These are phyloP conservation scores for Siderastrea siderea DNA, from an alignment of 92 coral and sea anemone genomes.

Conservation along the genomic window DNA sequence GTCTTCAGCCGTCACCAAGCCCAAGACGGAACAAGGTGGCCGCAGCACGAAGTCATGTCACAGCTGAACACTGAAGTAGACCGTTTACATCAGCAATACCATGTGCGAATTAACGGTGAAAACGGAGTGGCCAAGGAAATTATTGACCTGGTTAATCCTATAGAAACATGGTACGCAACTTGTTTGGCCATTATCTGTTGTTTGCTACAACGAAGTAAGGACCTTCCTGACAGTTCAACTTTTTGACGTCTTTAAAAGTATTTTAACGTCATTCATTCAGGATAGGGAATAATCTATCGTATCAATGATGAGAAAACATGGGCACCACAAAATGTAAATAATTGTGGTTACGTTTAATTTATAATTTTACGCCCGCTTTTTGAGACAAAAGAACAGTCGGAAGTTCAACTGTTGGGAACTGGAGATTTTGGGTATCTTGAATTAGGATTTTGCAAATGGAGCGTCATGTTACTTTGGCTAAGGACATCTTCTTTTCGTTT, in stretches of 20 bases:
- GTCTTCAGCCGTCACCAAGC: slow-evolving; percentile 95
- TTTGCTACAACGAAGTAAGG: not conserved
- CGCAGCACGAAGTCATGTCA: slow-evolving; percentile 86
- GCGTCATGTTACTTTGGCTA: not conserved
- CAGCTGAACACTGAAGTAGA: slow-evolving; percentile 87
- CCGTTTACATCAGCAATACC: slow-evolving; percentile 91
- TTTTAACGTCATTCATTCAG: too few species aligned
- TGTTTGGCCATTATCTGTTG: too few species aligned
- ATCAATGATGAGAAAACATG: not conserved
- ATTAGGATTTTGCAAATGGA: not conserved
- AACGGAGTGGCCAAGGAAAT: slow-evolving; percentile 98
- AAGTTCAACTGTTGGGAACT: too few species aligned
- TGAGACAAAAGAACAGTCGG: too few species aligned
- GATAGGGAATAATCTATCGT: not conserved
- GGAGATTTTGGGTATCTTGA: too few species aligned
- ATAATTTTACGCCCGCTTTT: too few species aligned
- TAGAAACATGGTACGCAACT: slow-evolving; percentile 88
- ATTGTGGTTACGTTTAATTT: too few species aligned
- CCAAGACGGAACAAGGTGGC: slow-evolving; percentile 81
- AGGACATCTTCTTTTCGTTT: not conserved
- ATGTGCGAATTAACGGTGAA: slow-evolving; percentile 92
- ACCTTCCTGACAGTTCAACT: too few species aligned
- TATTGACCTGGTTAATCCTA: slow-evolving; percentile 95
- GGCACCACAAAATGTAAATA: not conserved
- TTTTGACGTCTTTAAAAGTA: too few species aligned